phyloP scores from a whole-genome alignment of 2,113 vertebrate genomes.

The Daubentonia madagascariensis region DNA sequence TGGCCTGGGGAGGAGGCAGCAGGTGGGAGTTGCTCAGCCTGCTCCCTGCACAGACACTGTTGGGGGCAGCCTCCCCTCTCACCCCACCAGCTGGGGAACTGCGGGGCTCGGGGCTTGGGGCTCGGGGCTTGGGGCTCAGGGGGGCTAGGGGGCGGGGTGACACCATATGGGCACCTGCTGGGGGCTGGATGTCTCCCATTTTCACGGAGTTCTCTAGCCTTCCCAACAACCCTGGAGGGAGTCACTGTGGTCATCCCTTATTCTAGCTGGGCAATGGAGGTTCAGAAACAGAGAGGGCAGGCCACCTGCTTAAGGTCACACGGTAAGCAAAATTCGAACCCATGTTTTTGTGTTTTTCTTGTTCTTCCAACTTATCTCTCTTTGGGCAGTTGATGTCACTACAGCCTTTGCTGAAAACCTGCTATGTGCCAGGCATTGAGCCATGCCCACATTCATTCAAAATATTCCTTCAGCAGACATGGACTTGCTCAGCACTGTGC shows the following conservation, averaged over 20 bases:
- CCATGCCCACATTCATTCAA: neutral
- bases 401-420: neutral
- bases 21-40: neutral
- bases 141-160: neutral
- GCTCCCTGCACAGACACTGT: neutral
- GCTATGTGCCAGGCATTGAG: neutral
- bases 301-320: neutral
- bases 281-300: neutral
- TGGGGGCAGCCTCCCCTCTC: neutral
- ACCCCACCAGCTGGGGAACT: neutral
- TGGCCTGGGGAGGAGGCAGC: neutral
- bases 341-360: neutral
- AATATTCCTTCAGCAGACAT: neutral
- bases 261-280: neutral
- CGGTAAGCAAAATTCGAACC: neutral
- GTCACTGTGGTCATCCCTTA: neutral
- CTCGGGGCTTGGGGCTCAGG: too few relatives aligned
- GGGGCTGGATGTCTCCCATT: neutral
- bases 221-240: neutral
- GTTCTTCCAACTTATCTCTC: neutral
- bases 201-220: neutral
- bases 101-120: accelerated
- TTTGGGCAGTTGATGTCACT: accelerated
- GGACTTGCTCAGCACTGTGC: neutral
- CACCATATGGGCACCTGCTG: neutral